Base-by-base conservation (phyloP, 2,797 vertebrate species). In the Artibeus lituratus region DNA sequence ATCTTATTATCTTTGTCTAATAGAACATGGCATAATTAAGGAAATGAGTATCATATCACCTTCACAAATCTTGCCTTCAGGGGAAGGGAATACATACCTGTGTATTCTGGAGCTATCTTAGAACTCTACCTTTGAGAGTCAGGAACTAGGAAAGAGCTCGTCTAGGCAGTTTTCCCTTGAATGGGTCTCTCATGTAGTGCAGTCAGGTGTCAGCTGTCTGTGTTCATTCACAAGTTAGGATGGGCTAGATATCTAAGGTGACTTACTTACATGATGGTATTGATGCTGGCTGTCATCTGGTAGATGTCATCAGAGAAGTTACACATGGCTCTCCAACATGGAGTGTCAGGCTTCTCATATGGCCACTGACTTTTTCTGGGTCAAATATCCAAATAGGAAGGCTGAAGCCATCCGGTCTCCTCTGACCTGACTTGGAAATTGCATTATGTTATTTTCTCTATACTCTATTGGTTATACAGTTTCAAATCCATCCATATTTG, bases 11-110 rank as follows among this genome's bases (percentile, higher is more conserved):
- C 5, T 82, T 55, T 70, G 29, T 74, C 22, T 77, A 32, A 22
- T 29, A 22, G 14, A 22, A 21, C 7, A 24, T 72, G 44, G 7
- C 42, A 70, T 24, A 74, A 19, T 78, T 49, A 53, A 53, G 42
- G 47, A 5, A 77, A 9, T 51, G 2, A 49, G 19, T 24, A 32
- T 70, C 6, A 2, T 32, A 5, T 65, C 21, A 18, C 44, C 26
- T n/a, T 73, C 42, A 51, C 62, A 85, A 35, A 10, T 42, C 9
- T 44, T 49, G 29, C 19, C 15, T 9, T 10, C 73, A 49, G 3
- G 29, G 5, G 12, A 76, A 1, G 1, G 35, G 1, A n/a, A 44
- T 76, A 26, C 7, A 15, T 1, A 49, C 12, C 0, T 37, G 18
- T 39, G 18, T 29, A 32, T 9, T 35, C 10, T 37, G 22, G 7